A percentile compares a stretch with the other conserved stretches of the same genome.
phyloP scores from a whole-genome alignment of 2,888 invertebrate genomes.

The Cryptocephalus moraei region DNA sequence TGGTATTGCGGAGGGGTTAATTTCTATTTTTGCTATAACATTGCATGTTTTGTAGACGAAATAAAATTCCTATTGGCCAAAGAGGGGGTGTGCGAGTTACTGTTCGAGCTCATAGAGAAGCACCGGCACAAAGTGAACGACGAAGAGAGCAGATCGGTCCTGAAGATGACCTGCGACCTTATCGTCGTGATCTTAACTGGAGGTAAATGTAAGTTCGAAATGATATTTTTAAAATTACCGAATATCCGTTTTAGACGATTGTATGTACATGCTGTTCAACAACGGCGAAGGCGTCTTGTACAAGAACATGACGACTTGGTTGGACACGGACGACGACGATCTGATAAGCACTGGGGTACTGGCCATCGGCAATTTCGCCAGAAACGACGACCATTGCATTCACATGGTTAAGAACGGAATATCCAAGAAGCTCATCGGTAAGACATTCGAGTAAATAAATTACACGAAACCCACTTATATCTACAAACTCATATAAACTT shows the following conservation, averaged over 20 bases:
- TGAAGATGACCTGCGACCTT: conserved; percentile 79
- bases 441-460: conserved; percentile 14
- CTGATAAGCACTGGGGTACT: conserved; percentile 73
- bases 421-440: conserved; percentile 58
- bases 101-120: conserved; percentile 64
- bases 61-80: conserved; percentile 67
- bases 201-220: conserved; percentile 52
- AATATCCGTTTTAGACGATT: conserved; percentile 54
- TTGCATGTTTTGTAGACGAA: conserved; percentile 50
- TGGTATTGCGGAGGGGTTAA: too few species aligned
- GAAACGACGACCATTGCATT: conserved; percentile 75
- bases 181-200: conserved; percentile 77
- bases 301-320: conserved; percentile 64
- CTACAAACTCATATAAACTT: too few species aligned
- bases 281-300: conserved; percentile 65
- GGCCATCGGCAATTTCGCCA: conserved; percentile 82
- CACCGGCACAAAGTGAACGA: conserved; percentile 51
- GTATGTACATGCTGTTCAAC: conserved; percentile 76
- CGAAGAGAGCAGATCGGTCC: conserved; percentile 55
- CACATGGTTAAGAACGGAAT: conserved; percentile 72
- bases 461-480: too few species aligned
- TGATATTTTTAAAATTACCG: background rate
- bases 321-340: conserved; percentile 61
- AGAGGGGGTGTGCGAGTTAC: conserved; percentile 63
- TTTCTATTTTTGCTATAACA: background rate